phyloP scores from a whole-genome alignment of 2,113 vertebrate genomes.

The Dicrurus megarhynchus region DNA sequence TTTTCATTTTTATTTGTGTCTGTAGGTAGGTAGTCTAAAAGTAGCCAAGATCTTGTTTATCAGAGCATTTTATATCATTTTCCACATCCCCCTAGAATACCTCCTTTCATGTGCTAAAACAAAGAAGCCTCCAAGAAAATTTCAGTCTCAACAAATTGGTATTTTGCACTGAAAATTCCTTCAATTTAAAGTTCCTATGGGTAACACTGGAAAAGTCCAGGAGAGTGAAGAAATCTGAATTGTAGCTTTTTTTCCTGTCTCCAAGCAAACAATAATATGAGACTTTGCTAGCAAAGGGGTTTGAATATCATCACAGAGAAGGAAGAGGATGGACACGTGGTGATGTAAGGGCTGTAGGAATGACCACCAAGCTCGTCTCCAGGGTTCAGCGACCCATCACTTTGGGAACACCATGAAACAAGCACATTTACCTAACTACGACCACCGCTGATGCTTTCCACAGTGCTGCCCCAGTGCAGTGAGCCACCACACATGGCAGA shows the following conservation, averaged over 20 bases:
- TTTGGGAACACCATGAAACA: neutral
- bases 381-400: no score
- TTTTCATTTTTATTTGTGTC: neutral
- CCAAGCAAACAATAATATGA: neutral
- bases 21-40: neutral
- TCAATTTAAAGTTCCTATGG: neutral
- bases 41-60: neutral
- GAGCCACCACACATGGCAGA: rapidly evolving
- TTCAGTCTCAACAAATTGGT: neutral
- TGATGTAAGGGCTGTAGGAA: neutral
- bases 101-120: neutral
- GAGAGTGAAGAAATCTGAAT: neutral
- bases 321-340: rapidly evolving
- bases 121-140: neutral
- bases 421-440: neutral
- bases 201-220: neutral
- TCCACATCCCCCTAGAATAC: neutral
- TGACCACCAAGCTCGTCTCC: neutral
- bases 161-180: neutral
- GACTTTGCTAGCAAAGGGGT: neutral
- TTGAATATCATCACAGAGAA: neutral
- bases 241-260: neutral
- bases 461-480: neutral
- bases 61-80: slow-evolving; percentile 13
- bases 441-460: neutral